These are phyloP conservation scores for Montipora efflorescens DNA, from an alignment of 64 coral and sea anemone genomes.

Conservation along the genomic window DNA sequence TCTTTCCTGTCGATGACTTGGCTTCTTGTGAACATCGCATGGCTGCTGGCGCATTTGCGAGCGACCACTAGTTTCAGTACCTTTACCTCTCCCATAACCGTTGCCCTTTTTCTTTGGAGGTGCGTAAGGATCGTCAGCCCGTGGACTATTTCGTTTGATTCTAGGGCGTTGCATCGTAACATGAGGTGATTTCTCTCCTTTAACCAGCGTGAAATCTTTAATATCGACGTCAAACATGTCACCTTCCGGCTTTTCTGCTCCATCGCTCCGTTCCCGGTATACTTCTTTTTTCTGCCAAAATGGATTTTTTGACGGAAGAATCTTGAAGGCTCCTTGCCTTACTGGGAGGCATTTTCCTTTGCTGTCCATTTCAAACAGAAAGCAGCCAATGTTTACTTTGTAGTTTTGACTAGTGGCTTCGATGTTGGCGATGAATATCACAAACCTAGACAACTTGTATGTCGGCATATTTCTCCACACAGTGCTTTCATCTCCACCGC, in stretches of 20 bases:
- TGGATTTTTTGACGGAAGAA: not conserved
- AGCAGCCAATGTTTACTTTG: conserved; percentile 52
- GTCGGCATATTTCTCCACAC: conserved; percentile 72
- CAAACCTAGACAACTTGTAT: conserved; percentile 64
- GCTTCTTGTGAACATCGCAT: not conserved
- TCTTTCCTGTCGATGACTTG: not conserved
- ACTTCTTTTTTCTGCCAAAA: not conserved
- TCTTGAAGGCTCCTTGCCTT: not conserved
- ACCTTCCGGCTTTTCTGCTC: not conserved
- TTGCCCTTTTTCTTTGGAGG: not conserved
- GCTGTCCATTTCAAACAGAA: conserved; percentile 61
- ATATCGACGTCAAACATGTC: conserved; percentile 5
- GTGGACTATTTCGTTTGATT: not conserved
- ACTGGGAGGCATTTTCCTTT: not conserved
- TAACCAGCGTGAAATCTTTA: not conserved
- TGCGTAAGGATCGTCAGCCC: not conserved
- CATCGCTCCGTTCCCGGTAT: not conserved
- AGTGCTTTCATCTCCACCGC: conserved; percentile 78
- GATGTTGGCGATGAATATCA: conserved; percentile 69
- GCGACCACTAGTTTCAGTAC: not conserved
- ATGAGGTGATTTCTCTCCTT: not conserved
- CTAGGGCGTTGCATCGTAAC: not conserved
- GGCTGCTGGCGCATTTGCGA: not conserved
- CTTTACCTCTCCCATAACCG: not conserved
- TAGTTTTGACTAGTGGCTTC: not conserved